Base-by-base conservation (phyloP, 2,888 invertebrate genomes). In the Melangyna quadrimaculata region DNA sequence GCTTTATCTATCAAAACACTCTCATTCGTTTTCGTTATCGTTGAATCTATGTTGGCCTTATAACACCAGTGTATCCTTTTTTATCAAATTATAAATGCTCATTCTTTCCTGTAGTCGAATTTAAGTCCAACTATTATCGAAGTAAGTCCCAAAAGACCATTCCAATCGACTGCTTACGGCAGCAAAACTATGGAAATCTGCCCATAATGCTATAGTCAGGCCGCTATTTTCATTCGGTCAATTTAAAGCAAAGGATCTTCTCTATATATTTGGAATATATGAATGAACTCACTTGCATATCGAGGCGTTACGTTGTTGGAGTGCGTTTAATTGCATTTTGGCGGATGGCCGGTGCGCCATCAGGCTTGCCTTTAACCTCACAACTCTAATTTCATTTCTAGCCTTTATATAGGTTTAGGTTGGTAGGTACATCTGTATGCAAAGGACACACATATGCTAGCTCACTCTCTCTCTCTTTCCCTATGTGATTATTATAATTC, bases 401-500 rank as follows among this genome's bases (percentile, higher is more conserved):
- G 19, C 1, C 17, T 3, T 53, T n/a, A n/a, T n/a, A n/a, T n/a
- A n/a, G n/a, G n/a, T n/a, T n/a, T n/a, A n/a, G n/a, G n/a, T n/a
- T n/a, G n/a, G n/a, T n/a, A n/a, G 27, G 53, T 24, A 32, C 37
- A 83, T 83, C 79, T 74, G 70, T 78, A 74, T 70, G 59, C 43
- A 65, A 51, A 65, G 74, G 40, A 65, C 81, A 73, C 69, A 84
- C 27, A 27, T 43, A 43, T 17, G 9, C 9, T 17, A 67, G 75
- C 74, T 67, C 59, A 24, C 69, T 67, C 59, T 29, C 69, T 9
- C 17, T 19, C 17, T 57, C 57, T 40, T 14, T 61, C 24, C 9
- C 22, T 10, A 32, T 86, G 67, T 77, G 86, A 86, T 86, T 86
- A 86, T 86, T 81, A 86, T 86, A 81, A 86, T 86, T 81, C 80